Conservation (phyloP, 2,797 vertebrate genomes). For the Caiman crocodilus region DNA sequence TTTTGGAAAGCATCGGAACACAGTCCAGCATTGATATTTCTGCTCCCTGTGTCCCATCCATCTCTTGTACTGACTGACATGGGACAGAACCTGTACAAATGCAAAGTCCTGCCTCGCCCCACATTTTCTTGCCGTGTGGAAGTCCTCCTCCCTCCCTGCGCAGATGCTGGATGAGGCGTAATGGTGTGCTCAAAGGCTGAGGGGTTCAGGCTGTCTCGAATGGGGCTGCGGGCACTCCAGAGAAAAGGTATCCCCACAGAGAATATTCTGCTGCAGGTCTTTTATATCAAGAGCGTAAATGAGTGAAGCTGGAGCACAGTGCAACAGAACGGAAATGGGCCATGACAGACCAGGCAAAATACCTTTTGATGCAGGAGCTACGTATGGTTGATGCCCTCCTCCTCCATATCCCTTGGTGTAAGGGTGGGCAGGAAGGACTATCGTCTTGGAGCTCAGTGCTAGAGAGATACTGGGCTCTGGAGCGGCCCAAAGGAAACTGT, state of each 20-base stretch:
- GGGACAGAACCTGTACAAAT: conserved; percentile 33
- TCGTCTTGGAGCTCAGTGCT: background rate
- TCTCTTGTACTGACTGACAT: background rate
- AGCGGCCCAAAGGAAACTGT: background rate
- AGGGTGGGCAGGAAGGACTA: background rate
- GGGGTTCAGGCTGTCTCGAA: background rate
- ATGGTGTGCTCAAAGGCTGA: background rate
- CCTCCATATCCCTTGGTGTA: background rate
- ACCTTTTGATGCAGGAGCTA: background rate
- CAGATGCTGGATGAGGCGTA: background rate
- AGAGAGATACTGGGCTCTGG: background rate
- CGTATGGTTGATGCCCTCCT: background rate
- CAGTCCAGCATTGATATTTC: conserved; percentile 36
- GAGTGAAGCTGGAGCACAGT: background rate
- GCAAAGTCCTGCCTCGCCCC: background rate
- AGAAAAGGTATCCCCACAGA: background rate
- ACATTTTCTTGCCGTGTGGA: background rate
- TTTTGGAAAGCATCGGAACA: background rate
- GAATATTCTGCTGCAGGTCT: background rate
- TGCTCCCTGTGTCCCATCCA: conserved; percentile 23
- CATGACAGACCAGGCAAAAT: background rate
- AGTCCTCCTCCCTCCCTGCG: background rate
- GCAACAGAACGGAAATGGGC: background rate
- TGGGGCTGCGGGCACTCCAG: background rate
- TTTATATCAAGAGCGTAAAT: background rate